These are phyloP conservation scores for Holacanthella duospinosa DNA, from an alignment of 2,888 invertebrate species.

Conservation along the genomic window DNA sequence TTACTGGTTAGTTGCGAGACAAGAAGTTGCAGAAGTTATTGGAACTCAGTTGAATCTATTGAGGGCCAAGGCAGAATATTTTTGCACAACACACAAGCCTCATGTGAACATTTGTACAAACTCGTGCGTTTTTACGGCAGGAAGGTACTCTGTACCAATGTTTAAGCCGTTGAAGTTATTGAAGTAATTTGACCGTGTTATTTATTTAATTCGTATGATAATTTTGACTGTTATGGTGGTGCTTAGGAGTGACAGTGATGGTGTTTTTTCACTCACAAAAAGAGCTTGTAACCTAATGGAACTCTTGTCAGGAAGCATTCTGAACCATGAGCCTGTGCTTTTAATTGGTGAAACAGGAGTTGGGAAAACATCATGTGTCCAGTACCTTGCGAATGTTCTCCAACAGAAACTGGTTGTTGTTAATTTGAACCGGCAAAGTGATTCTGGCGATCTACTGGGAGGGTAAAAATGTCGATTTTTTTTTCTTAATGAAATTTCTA, in stretches of 20 bases:
- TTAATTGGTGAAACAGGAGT: constrained; percentile 97
- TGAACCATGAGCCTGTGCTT: constrained; percentile 75
- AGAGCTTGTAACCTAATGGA: constrained; percentile 74
- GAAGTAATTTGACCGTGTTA: no score
- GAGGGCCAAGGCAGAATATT: constrained; percentile 69
- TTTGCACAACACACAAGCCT: constrained; percentile 68
- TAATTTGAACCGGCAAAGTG: constrained; percentile 98
- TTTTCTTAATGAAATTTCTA: no score
- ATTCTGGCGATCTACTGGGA: constrained; percentile 89
- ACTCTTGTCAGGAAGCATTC: constrained; percentile 72
- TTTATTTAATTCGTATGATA: no score
- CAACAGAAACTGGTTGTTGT: constrained; percentile 81
- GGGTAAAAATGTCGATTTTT: constrained; percentile 48
- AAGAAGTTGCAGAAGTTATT: constrained; percentile 60
- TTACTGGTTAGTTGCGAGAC: no score
- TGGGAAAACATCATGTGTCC: constrained; percentile 91
- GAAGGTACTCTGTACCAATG: constrained; percentile 48
- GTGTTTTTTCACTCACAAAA: constrained; percentile 65
- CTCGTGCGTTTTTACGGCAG: constrained; percentile 55
- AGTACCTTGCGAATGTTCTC: constrained; percentile 73
- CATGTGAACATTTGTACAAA: constrained; percentile 42
- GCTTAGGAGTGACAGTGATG: constrained; percentile 17
- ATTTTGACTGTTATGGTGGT: not conserved
- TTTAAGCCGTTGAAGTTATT: constrained; percentile 14
- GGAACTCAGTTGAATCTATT: constrained; percentile 71